A percentile compares a stretch with the other conserved stretches of the same genome.
phyloP scores from a whole-genome alignment of 2,888 invertebrate genomes.

The Mimas tiliae region DNA sequence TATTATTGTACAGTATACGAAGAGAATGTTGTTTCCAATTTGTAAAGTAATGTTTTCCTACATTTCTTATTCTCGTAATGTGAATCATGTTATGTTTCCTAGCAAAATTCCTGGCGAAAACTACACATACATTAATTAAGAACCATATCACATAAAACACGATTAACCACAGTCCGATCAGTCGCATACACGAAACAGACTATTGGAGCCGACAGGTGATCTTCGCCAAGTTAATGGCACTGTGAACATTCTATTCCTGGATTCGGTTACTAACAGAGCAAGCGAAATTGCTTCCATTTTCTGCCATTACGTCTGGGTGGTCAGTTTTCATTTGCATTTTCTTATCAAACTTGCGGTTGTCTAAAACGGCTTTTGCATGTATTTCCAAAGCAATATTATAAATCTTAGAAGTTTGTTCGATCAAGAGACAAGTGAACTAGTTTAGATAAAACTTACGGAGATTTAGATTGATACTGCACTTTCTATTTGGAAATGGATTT shows the following conservation, averaged over 20 bases:
- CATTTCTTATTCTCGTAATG: no score
- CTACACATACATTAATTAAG: conserved; percentile 5
- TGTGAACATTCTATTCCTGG: conserved; percentile 58
- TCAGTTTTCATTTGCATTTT: conserved; percentile 40
- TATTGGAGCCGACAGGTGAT: conserved; percentile 59
- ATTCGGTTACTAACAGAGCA: conserved; percentile 39
- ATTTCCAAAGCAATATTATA: conserved; percentile 6
- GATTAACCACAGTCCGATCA: conserved; percentile 5
- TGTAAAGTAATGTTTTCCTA: no score
- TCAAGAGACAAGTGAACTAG: conserved; percentile 19
- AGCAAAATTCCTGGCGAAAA: conserved; percentile 11
- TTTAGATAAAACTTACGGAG: conserved; percentile 25
- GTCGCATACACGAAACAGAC: conserved; percentile 53
- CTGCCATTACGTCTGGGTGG: conserved; percentile 47
- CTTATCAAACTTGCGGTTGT: conserved; percentile 30
- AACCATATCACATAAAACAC: conserved; percentile 8
- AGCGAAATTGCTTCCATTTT: conserved; percentile 44
- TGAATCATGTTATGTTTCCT: background rate
- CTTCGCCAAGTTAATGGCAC: conserved; percentile 53
- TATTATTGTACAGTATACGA: no score
- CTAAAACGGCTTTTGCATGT: conserved; percentile 12
- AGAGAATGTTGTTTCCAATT: no score
- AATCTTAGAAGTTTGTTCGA: conserved; percentile 16
- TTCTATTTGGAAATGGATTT: conserved; percentile 8
- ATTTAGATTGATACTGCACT: conserved; percentile 9